Percentiles rank a stretch among this genome's conserved stretches.
Conservation (phyloP, 2,797 vertebrate species). For the Pseudomugil gertrudae region DNA sequence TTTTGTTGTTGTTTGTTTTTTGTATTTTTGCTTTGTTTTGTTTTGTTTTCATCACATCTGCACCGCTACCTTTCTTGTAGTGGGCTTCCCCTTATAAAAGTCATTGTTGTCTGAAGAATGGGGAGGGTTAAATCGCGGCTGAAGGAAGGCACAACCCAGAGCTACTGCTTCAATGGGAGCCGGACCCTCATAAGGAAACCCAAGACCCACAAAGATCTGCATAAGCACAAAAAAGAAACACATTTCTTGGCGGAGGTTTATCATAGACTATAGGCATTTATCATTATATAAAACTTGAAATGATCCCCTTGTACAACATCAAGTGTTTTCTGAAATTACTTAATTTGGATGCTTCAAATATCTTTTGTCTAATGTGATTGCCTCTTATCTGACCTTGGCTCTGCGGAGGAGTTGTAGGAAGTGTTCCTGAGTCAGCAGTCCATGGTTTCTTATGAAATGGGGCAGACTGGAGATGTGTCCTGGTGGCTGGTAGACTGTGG, state of each 20-base stretch:
- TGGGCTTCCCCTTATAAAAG: conserved; percentile 82
- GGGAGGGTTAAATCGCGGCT: conserved; percentile 73
- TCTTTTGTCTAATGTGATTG: not conserved
- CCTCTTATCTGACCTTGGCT: conserved; percentile 69
- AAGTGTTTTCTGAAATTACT: not conserved
- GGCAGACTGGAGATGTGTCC: conserved; percentile 64
- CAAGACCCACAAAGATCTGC: conserved; percentile 81
- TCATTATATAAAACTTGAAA: not conserved
- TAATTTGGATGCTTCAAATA: not conserved
- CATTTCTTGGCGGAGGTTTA: not conserved
- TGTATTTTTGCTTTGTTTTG: not conserved
- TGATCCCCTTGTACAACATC: not conserved
- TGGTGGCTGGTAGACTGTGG: conserved; percentile 73
- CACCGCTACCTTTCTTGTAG: conserved; percentile 69
- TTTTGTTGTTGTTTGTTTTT: not conserved
- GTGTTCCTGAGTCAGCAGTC: conserved; percentile 73
- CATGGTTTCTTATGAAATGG: conserved; percentile 74
- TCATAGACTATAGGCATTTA: not conserved
- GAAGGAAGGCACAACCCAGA: conserved; percentile 78
- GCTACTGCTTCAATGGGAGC: conserved; percentile 80
- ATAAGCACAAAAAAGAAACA: not conserved
- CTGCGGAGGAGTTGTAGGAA: conserved; percentile 73
- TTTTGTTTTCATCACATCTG: not conserved
- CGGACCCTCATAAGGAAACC: conserved; percentile 82
- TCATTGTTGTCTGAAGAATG: conserved; percentile 74